Base-by-base conservation (phyloP, 2,888 invertebrate species). In the Andrena dorsata region DNA sequence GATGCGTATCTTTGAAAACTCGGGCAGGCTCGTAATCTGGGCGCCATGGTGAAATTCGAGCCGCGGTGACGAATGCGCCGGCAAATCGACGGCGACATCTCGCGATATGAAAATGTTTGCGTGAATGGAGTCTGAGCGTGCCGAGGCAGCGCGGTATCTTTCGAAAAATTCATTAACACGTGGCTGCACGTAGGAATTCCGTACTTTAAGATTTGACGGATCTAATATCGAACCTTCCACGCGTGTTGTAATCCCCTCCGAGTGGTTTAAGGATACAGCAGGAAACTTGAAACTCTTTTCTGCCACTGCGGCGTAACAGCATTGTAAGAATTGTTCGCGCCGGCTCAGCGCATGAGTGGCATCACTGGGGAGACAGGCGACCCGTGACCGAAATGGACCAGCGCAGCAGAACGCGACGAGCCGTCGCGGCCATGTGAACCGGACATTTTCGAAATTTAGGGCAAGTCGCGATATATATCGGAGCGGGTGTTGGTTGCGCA, bases 371-470 rank as follows among this genome's bases (percentile, higher is more conserved):
- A 69, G 68, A 68, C 66, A 53, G 30, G 56, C 41, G 63, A 63
- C 32, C 58, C 60, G 56, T 28, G 32, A 66, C 30, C 16, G 61
- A 56, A 53, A 41, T 58, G 66, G 41, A 68, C 49, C 78, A 72
- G 56, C 64, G 49, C 73, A 47, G 58, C 53, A 41, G 53, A 68
- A 71, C 75, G 70, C 30, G 64, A 75, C 71, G 68, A 74, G 16
- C 30, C 53, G n/a, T 8, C 23, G 41, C 68, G 51, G 51, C 60
- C 56, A 76, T 63, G 80, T 47, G 81, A 71, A 41, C 65, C 77
- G 70, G 69, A 84, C 87, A 88, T 84, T 88, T 88, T 84, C 76
- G 87, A 86, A 86, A 88, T 88, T 88, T 88, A 86, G 88, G 88
- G 64, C 88, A 86, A 83, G 76, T 85, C 82, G 60, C 81, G 86